Percentiles rank a stretch among this genome's conserved stretches.
phyloP scores from a whole-genome alignment of 2,113 vertebrate species.

The Pungitius pungitius region DNA sequence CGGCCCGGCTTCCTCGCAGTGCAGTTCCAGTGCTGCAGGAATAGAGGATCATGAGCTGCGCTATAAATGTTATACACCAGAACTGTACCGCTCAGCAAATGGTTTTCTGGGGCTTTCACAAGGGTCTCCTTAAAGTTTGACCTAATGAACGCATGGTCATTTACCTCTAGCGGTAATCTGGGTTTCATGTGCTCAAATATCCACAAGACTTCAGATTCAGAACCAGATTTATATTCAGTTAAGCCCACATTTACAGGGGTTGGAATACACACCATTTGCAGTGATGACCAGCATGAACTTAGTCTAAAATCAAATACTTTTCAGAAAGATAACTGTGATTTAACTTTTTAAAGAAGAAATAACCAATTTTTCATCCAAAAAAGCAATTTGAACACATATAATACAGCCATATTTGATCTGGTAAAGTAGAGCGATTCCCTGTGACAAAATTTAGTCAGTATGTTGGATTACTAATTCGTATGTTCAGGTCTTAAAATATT shows the following conservation, averaged over 20 bases:
- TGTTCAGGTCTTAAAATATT: neutral
- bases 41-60: constrained; percentile 44
- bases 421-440: neutral
- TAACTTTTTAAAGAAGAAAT: neutral
- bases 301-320: neutral
- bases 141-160: constrained; percentile 11
- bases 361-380: neutral
- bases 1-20: constrained; percentile 58
- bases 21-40: constrained; percentile 52
- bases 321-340: neutral
- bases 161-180: neutral
- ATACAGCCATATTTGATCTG: neutral
- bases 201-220: neutral
- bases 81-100: constrained; percentile 25
- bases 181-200: neutral
- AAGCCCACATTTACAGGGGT: neutral
- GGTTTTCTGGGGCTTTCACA: constrained; percentile 11
- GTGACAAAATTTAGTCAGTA: neutral
- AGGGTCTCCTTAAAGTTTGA: constrained; percentile 18
- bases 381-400: neutral
- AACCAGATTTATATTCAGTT: neutral
- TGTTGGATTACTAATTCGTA: no score
- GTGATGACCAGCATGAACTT: neutral
- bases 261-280: neutral
- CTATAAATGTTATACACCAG: constrained; percentile 36